Evolutionary conservation across 2,888 invertebrate species (phyloP), one percentile per base, ranked within the genome.

Genomic region (Melieria crassipennis): DNA sequence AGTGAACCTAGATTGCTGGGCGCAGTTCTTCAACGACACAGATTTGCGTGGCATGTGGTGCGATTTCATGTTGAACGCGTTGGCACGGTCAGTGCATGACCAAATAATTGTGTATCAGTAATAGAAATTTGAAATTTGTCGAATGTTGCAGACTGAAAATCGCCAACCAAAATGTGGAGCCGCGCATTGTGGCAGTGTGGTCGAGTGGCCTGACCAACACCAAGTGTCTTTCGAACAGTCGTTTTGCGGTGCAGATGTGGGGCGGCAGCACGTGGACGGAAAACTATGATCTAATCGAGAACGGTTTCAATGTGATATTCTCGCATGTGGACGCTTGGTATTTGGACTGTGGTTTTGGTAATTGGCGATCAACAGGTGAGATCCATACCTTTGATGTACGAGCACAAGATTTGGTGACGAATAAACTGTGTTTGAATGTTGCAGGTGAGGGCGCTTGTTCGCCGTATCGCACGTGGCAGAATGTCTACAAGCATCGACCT

Each of bases 251-350:
- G 30, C 94, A 94, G 82, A 90, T 92, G 64, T 94, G 94, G 94
- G 94, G 94, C 55, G 91, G 92, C 0, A 93, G 93, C 78, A 91
- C 91, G 60, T 95, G 95, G 93, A 90, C 92, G 3, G 93, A 94
- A 82, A 94, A 94, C 13, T 90, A 91, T 6, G 93, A 93, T 73
- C 89, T 95, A 5, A 86, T 95, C 43, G 91, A 92, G 77, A 92
- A 92, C 70, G 95, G 94, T 4, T 95, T 91, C 86, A 90, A 92
- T 70, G 88, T 94, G 65, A 91, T 96, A 70, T 87, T 95, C 71
- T 94, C 94, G 13, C 95, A 95, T 86, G 94, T 94, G 69, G 95
- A 95, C 84, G 94, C 94, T 5, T 94, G 94, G 94, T 95, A 95
- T 86, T 88, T 95, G 77, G 95, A 95, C 85, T 95, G 95, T 83